Evolutionary conservation across 1,140 invertebrate genomes (phyloP), one percentile per base, ranked within the genome.

Genomic region (Tenebrio molitor): DNA sequence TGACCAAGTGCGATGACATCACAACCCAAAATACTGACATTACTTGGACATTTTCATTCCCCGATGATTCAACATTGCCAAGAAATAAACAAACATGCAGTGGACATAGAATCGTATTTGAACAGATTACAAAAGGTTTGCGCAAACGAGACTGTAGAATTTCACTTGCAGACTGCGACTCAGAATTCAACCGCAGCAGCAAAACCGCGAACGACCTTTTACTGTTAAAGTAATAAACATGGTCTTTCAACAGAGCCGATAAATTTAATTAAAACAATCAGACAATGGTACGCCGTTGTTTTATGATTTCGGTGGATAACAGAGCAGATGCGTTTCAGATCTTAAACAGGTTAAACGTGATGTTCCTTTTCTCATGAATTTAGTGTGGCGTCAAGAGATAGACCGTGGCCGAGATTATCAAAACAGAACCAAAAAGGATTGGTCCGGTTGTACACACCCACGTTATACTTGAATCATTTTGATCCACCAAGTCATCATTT

Each of bases 21-120:
- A 58, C 50, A 29, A 15, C 23, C 50, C 21, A 14, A 58, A 58
- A 58, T 58, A 58, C 21, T 25, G 50, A 25, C 23, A 58, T 58
- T 25, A 29, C 50, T 58, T 58, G 50, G 50, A 29, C 50, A 58
- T 58, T 58, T 39, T 58, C 29, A 53, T 53, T 53, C n/a, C 19
- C 1, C 19, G 21, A 58, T 58, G 50, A 58, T 58, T 58, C 50
- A 58, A 53, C 46, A 25, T 29, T 46, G 36, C 12, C 36, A 39
- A 39, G 36, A 39, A 39, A 39, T 39, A 39, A 39, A 41, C 36
- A 41, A 41, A 41, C 36, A 19, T 50, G 10, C 44, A 17, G 21
- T 21, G 17, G 10, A 10, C 44, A 8, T 50, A 29, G 8, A n/a
- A n/a, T n/a, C 14, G 41, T 16, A 16, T 42, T 42, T 50, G 44